Base-by-base conservation (phyloP, 2,113 vertebrate genomes). In the Holacanthus passer region DNA sequence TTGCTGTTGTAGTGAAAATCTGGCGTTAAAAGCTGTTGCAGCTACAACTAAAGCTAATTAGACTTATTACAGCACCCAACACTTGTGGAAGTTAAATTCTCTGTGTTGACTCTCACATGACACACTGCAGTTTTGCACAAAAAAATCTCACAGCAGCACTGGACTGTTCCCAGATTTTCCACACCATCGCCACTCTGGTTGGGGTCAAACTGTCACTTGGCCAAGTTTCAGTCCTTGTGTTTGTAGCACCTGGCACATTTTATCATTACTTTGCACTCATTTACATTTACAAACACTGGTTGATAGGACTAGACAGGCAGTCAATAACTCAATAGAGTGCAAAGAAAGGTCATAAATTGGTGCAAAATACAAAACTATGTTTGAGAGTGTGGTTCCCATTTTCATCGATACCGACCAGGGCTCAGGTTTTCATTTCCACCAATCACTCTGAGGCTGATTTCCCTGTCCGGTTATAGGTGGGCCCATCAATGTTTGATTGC, bases 251-350 rank as follows among this genome's bases (percentile, higher is more conserved):
- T 48, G 39, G 37, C 35, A 65, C 29, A 70, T 73, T 68, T 45
- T 41, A 24, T 69, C n/a, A 22, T 68, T 63, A 53, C 22, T 59
- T 78, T 76, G 31, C 35, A 24, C 48, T 60, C 31, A 67, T 79
- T 89, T 71, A 64, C 29, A 82, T 83, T 68, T 50, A 66, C 53
- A 69, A 64, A 77, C 27, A 64, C 16, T 19, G 10, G 24, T 68
- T 45, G 35, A 86, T 75, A 43, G 32, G 69, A 72, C 6, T 1
- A 66, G 88, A 85, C 66, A 70, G 43, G 64, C 31, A 37, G 72
- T 73, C 82, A 55, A 87, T 87, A 85, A 80, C 35, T 62, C 71
- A 45, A 73, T 31, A 41, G 65, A 58, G 48, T 59, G 62, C 55
- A 70, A 35, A 56, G 55, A 83, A 77, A 82, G 27, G 79, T 65